Base-by-base conservation (phyloP, 2,797 vertebrate species). In the Anas flavirostris region DNA sequence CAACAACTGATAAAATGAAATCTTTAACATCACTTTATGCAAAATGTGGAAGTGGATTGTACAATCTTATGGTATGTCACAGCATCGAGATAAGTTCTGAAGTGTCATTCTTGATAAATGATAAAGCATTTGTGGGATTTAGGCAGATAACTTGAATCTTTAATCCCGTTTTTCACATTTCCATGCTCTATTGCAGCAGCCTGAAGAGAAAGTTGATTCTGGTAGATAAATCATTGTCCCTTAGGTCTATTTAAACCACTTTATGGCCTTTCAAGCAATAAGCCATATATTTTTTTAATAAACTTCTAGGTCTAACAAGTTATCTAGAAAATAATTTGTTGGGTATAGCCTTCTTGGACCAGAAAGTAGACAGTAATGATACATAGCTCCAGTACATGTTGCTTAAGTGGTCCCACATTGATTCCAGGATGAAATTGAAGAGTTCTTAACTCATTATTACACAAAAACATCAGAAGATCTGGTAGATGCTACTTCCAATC, bases 241-340 rank as follows among this genome's bases (percentile, higher is more conserved):
- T 80, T 63, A 93, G 91, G 89, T 75, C 82, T 94, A 89, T 87
- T 96, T 92, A 96, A 96, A 86, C 77, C 52, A 59, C 82, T 95
- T 94, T 93, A 94, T 94, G 67, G 83, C 80, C 69, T 93, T 96
- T 83, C 79, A 85, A 94, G 86, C 62, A 63, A 59, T 91, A 94
- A 94, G 79, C 82, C 62, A 37, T 96, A 81, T 93, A 79, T 94
- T 95, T 94, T 95, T 91, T 87, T 87, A 95, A 89, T 96, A 95
- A 93, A 95, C 81, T 94, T 82, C 58, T 72, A 75, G 44, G 26
- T 87, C 66, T 95, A 95, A 91, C 62, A 86, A 92, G 78, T 91
- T 93, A 69, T 52, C 66, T 91, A 72, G 74, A 90, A 96, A 89
- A 91, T 86, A 94, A 87, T 96, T 94, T 91, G 91, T 90, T 89